Base-by-base conservation (phyloP, 2,888 invertebrate genomes). In the Elegia similella region DNA sequence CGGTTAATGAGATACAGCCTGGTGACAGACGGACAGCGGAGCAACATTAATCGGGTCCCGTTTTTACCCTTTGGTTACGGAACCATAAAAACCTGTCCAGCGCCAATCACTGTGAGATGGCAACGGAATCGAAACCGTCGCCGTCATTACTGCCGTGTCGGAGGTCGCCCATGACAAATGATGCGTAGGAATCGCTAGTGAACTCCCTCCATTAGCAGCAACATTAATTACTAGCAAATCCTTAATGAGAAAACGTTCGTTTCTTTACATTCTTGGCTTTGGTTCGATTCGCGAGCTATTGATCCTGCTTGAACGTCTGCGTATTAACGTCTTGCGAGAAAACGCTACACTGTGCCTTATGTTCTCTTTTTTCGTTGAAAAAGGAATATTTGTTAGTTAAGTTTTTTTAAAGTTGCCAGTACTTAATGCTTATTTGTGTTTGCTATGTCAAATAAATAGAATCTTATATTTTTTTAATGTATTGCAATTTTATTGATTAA, bases 161-260 rank as follows among this genome's bases (percentile, higher is more conserved):
- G 72, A 87, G 87, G 84, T 84, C 77, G 74, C 66, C 62, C 76
- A 86, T 85, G 86, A 90, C 87, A 83, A 86, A 89, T 88, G 90
- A 88, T 90, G 86, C 82, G 83, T 81, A 82, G 80, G 82, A 86
- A 82, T 80, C 80, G 73, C 80, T 76, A 74, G 75, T 80, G 82
- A 80, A 83, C 82, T 76, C 77, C 73, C 77, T 84, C 84, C 84
- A 88, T 89, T 88, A 87, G 75, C 80, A 78, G 67, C 80, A 79
- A 82, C 84, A 85, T 85, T 86, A 86, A 88, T 89, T 85, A 86
- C 78, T 81, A 82, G 81, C 75, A 72, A 82, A 81, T 82, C 72
- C 76, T 75, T 84, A 86, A 84, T 83, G 82, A 82, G 84, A 80
- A 84, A 78, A 72, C 67, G 67, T 71, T 70, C 69, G 74, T 63